Base-by-base conservation (phyloP, 2,113 vertebrate species). In the Calidris pygmaea region DNA sequence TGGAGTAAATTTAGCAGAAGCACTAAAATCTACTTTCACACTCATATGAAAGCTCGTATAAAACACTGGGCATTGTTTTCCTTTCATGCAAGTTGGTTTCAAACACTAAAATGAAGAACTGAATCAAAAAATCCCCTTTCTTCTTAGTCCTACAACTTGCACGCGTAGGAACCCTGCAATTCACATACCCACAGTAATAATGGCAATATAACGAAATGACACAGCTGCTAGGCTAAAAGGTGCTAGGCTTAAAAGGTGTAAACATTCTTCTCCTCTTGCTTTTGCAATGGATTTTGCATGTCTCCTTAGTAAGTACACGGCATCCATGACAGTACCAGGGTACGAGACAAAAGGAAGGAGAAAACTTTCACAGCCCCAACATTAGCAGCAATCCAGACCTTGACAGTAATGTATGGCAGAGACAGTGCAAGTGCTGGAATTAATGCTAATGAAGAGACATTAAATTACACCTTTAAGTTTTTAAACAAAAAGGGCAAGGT, bases 271-370 rank as follows among this genome's bases (percentile, higher is more conserved):
- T 79, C n/a, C 20, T 45, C 6, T 73, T 59, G 12, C 3, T 78
- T 62, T 80, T 55, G n/a, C 26, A 76, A 18, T 15, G 27, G 12
- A 35, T 78, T 88, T 85, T 65, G 4, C 47, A 53, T 8, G 34
- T 10, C 6, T 77, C 10, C 21, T 73, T 22, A 13, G 6, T n/a
- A 47, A 56, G 23, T 22, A 53, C 15, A 24, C 0, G 0, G 6
- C 19, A 29, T 14, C 37, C n/a, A 19, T 7, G 5, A 5, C 37
- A 74, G 17, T 26, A 47, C 6, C 20, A 71, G 35, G 11, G 6
- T 56, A 26, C 29, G 6, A 6, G 13, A 37, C 22, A 18, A 62
- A 66, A 79, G 29, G 12, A 34, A 60, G n/a, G 9, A 60, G 34
- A 59, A 91, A 84, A 66, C 14, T 4, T 74, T 12, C 16, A 20